Conservation (phyloP, 2,113 vertebrate species). For the Cyphomyrus discorhynchus region DNA sequence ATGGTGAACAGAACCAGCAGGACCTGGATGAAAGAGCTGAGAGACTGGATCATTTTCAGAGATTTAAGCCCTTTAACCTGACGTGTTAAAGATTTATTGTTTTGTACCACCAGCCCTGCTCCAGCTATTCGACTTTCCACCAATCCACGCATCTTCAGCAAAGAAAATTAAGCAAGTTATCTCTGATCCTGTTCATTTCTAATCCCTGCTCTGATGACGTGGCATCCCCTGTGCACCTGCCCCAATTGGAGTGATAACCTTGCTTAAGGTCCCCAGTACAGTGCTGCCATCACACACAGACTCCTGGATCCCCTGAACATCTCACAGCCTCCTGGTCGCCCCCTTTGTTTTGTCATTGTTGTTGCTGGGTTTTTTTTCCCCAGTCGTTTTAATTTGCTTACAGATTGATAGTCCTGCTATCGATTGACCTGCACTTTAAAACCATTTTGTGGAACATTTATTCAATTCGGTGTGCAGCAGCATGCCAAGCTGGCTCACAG, state of each 20-base stretch:
- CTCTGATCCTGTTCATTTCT: not conserved
- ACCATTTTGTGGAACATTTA: constrained; percentile 69
- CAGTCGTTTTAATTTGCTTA: constrained; percentile 63
- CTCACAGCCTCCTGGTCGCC: not conserved
- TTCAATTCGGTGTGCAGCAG: constrained; percentile 62
- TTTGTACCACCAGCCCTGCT: not conserved
- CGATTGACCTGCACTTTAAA: constrained; percentile 66
- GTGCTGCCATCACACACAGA: not conserved
- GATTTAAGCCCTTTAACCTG: not conserved
- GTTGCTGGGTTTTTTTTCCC: constrained; percentile 36
- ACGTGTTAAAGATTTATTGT: not conserved
- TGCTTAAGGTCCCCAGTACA: not conserved
- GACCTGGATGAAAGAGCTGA: not conserved
- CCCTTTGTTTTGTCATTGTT: constrained; percentile 46
- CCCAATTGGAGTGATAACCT: not conserved
- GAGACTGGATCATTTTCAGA: not conserved
- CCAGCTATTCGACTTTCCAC: not conserved
- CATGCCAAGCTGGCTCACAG: constrained; percentile 59
- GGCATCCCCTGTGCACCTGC: not conserved
- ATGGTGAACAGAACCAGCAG: not conserved
- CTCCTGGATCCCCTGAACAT: not conserved
- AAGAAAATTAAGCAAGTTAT: not conserved
- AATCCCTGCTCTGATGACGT: not conserved
- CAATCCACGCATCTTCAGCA: not conserved
- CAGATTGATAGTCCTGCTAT: constrained; percentile 64